Percentiles rank a stretch among this genome's conserved stretches.
Conservation (phyloP, 2,888 invertebrate genomes). For the Phorcus lineatus region DNA sequence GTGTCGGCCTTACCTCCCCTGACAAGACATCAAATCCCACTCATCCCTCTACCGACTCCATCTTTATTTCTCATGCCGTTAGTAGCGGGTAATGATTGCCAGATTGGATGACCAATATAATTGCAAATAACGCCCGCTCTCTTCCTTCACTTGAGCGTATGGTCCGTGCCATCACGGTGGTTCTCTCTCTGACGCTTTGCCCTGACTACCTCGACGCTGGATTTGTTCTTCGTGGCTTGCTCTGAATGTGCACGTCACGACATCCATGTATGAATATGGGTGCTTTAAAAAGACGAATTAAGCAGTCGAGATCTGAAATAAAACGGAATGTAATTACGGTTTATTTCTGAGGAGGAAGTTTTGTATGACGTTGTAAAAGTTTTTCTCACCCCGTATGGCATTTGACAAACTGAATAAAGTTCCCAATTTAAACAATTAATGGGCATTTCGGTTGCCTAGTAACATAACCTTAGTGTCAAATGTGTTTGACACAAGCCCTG, state of each 20-base stretch:
- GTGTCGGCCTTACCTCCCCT: no score
- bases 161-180: conserved; percentile 3
- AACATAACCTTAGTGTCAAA: no score
- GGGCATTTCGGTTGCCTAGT: no score
- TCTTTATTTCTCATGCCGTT: conserved; percentile 34
- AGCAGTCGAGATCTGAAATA: neutral
- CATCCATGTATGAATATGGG: conserved; percentile 2
- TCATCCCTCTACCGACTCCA: conserved; percentile 27
- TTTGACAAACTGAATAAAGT: no score
- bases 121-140: conserved; percentile 43
- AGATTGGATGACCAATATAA: conserved; percentile 47
- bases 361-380: no score
- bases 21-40: neutral
- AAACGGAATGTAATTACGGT: neutral
- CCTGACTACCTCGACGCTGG: neutral
- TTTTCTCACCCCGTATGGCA: no score
- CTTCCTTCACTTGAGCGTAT: neutral
- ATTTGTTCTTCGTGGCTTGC: neutral
- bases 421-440: no score
- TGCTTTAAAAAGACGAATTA: conserved; percentile 1
- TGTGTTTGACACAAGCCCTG: no score
- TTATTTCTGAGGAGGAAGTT: no score
- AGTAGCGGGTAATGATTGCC: conserved; percentile 35
- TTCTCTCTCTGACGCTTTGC: neutral
- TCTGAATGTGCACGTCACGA: conserved; percentile 5